Percentiles rank a stretch among this genome's conserved stretches.
Evolutionary conservation across 2,113 vertebrate genomes (phyloP).

Genomic region (Megaceryle torquata): DNA sequence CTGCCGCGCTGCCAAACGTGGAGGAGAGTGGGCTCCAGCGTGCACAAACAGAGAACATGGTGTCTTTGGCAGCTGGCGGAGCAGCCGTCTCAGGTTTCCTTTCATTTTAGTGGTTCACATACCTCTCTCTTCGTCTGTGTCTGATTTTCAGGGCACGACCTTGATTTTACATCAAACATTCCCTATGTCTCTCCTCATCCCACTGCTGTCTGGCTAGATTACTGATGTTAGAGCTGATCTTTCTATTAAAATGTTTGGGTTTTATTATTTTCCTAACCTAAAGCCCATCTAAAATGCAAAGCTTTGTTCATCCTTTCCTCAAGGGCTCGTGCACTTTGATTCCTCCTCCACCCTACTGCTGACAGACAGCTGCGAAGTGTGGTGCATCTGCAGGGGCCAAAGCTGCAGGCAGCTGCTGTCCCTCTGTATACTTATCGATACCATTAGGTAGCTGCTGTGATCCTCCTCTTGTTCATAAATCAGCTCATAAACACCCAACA

Average conservation of each 20-base stretch:
- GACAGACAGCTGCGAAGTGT: background rate
- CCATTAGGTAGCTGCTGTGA: background rate
- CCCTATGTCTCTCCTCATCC: slow-evolving; percentile 38
- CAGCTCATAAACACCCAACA: background rate
- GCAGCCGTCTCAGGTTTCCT: slow-evolving; percentile 49
- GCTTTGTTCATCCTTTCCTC: slow-evolving; percentile 42
- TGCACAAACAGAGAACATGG: background rate
- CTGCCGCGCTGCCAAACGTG: background rate
- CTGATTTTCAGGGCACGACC: slow-evolving; percentile 65
- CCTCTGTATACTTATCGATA: background rate
- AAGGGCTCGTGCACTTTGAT: slow-evolving; percentile 20
- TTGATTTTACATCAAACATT: slow-evolving; percentile 66
- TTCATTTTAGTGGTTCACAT: slow-evolving; percentile 64
- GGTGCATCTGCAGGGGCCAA: background rate
- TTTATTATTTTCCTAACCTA: slow-evolving; percentile 63
- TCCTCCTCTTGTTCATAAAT: background rate
- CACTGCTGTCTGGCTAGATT: slow-evolving; percentile 63
- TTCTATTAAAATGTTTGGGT: slow-evolving; percentile 59
- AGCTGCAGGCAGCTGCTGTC: background rate
- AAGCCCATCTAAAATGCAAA: slow-evolving; percentile 54
- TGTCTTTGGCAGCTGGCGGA: slow-evolving; percentile 16
- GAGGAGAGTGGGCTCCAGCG: background rate
- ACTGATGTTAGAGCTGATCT: slow-evolving; percentile 45
- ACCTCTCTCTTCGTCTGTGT: slow-evolving; percentile 46
- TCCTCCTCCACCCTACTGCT: background rate